Conservation (phyloP, 2,113 vertebrate genomes). For the Aptenodytes forsteri region DNA sequence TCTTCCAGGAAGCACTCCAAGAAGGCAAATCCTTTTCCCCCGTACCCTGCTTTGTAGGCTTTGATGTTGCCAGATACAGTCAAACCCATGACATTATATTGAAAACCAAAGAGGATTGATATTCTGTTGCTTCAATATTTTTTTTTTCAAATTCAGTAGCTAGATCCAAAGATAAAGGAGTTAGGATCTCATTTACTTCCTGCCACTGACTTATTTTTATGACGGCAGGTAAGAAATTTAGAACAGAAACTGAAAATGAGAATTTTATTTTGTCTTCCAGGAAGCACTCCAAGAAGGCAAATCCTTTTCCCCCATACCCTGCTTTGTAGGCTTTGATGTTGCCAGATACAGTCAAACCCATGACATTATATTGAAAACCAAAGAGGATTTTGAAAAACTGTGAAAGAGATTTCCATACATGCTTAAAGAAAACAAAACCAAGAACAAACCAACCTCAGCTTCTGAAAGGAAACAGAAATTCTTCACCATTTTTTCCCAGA, state of each 20-base stretch:
- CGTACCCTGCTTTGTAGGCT: not conserved
- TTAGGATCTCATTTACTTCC: not conserved
- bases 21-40: not conserved
- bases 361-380: not conserved
- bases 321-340: not conserved
- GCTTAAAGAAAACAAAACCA: not conserved
- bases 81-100: not conserved
- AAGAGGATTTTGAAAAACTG: conserved; percentile 6
- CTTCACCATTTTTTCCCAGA: not conserved
- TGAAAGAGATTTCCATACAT: not conserved
- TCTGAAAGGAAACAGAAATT: not conserved
- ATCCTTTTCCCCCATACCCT: not conserved
- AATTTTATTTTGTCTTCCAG: not conserved
- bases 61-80: not conserved
- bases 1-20: not conserved
- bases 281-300: not conserved
- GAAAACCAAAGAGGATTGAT: not conserved
- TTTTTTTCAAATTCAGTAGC: not conserved
- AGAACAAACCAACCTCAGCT: not conserved
- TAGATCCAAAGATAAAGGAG: not conserved
- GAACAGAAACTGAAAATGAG: not conserved
- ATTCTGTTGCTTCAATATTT: no score
- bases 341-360: not conserved
- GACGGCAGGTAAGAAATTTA: not conserved
- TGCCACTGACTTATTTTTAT: not conserved